A percentile compares a stretch with the other conserved stretches of the same genome.
Conservation (phyloP, 2,888 invertebrate species). For the Tetanocera ferruginea region DNA sequence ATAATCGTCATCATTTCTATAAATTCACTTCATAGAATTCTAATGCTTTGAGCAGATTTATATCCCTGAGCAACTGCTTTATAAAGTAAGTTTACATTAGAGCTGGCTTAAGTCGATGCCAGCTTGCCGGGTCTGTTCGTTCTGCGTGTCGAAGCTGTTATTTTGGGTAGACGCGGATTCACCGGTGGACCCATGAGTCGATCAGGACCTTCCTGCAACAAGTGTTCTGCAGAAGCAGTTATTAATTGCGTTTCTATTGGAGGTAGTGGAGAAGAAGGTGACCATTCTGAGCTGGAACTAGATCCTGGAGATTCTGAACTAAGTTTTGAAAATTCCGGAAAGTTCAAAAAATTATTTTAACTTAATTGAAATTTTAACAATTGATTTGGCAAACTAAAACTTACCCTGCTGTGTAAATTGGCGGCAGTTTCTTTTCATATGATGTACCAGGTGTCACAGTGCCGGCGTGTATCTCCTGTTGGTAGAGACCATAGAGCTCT, state of each 20-base stretch:
- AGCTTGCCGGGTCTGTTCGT: constrained; percentile 31
- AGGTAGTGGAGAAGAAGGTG: constrained; percentile 67
- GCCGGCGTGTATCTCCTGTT: constrained; percentile 88
- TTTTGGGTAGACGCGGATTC: constrained; percentile 64
- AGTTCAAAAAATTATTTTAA: too few species aligned
- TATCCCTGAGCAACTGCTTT: constrained; percentile 46
- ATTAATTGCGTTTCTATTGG: constrained; percentile 54
- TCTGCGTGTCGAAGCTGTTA: constrained; percentile 48
- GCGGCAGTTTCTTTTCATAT: constrained; percentile 68
- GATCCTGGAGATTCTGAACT: constrained; percentile 69
- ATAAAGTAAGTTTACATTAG: constrained; percentile 1
- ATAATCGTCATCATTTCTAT: background rate
- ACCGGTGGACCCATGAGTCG: constrained; percentile 68
- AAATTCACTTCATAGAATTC: too few species aligned
- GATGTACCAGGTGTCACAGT: constrained; percentile 70
- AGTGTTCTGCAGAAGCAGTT: constrained; percentile 46
- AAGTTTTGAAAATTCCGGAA: background rate
- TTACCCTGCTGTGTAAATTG: constrained; percentile 69
- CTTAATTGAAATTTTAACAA: background rate
- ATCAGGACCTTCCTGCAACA: constrained; percentile 57
- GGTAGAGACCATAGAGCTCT: constrained; percentile 85
- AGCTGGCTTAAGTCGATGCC: constrained; percentile 18
- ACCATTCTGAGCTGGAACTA: constrained; percentile 70
- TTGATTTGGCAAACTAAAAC: background rate
- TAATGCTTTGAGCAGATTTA: constrained; percentile 39